Evolutionary conservation across 2,113 vertebrate species (phyloP).

Genomic region (Cyprinodon brontotheroides): DNA sequence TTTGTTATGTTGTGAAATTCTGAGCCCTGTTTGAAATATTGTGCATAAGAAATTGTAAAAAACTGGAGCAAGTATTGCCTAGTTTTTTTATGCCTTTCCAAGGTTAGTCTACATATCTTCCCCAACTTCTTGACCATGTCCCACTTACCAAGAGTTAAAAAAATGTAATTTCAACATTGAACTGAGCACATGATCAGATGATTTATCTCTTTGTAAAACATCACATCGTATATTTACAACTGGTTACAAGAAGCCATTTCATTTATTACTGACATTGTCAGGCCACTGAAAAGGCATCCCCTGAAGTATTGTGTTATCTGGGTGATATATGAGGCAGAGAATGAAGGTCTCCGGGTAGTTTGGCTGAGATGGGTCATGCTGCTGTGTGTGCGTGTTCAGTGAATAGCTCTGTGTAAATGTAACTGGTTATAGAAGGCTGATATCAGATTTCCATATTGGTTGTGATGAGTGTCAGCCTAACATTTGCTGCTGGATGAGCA

Average conservation of each 20-base stretch:
- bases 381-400: background rate
- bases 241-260: constrained; percentile 39
- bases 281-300: constrained; percentile 27
- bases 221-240: constrained; percentile 48
- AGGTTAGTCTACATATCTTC: constrained; percentile 50
- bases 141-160: constrained; percentile 2
- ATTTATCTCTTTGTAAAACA: constrained; percentile 49
- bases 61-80: background rate
- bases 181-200: constrained; percentile 23
- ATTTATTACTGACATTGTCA: constrained; percentile 58
- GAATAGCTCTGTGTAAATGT: constrained; percentile 12
- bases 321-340: constrained; percentile 52
- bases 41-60: too few relatives aligned
- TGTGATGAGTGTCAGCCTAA: constrained; percentile 48
- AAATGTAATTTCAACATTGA: background rate
- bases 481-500: constrained; percentile 26
- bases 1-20: too few relatives aligned
- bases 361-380: constrained; percentile 42
- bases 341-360: constrained; percentile 50
- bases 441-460: constrained; percentile 38
- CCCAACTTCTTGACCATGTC: constrained; percentile 9
- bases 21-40: too few relatives aligned
- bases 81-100: constrained; percentile 30
- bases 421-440: constrained; percentile 30
- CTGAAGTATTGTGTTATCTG: constrained; percentile 56